A percentile compares a stretch with the other conserved stretches of the same genome.
Conservation (phyloP, 2,113 vertebrate genomes). For the Panthera tigris region DNA sequence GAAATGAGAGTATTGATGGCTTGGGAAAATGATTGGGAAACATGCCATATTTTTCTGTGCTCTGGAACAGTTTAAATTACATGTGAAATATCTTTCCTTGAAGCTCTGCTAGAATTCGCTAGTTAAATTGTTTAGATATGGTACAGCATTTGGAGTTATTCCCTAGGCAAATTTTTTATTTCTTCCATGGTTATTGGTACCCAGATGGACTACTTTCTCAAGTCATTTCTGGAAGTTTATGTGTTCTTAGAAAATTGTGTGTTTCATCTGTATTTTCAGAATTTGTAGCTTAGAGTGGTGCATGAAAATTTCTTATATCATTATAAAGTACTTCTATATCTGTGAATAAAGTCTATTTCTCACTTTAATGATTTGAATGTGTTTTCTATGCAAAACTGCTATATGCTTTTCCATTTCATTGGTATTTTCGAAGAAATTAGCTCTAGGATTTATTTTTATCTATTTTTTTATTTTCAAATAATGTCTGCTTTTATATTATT, state of each 20-base stretch:
- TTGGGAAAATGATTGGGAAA: slow-evolving; percentile 31
- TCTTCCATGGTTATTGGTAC: neutral
- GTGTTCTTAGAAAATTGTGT: neutral
- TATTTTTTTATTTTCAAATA: neutral
- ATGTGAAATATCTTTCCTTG: slow-evolving; percentile 21
- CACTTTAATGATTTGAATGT: neutral
- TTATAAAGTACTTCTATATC: neutral
- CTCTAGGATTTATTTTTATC: neutral
- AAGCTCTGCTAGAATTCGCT: neutral
- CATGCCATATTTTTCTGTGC: neutral
- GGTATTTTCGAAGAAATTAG: neutral
- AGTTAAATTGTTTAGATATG: neutral
- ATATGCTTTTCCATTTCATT: neutral
- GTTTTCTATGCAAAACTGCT: slow-evolving; percentile 13
- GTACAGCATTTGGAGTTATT: neutral
- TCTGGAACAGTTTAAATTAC: neutral
- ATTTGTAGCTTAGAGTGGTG: neutral
- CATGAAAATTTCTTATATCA: neutral
- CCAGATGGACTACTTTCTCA: neutral
- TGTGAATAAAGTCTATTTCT: neutral
- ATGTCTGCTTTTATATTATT: neutral
- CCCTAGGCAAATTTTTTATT: neutral
- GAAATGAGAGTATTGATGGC: neutral
- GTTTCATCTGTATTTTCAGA: slow-evolving; percentile 15
- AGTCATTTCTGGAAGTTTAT: slow-evolving; percentile 14